These are phyloP conservation scores for Nycteola revayana DNA, from an alignment of 2,888 invertebrate species.

Conservation along the genomic window DNA sequence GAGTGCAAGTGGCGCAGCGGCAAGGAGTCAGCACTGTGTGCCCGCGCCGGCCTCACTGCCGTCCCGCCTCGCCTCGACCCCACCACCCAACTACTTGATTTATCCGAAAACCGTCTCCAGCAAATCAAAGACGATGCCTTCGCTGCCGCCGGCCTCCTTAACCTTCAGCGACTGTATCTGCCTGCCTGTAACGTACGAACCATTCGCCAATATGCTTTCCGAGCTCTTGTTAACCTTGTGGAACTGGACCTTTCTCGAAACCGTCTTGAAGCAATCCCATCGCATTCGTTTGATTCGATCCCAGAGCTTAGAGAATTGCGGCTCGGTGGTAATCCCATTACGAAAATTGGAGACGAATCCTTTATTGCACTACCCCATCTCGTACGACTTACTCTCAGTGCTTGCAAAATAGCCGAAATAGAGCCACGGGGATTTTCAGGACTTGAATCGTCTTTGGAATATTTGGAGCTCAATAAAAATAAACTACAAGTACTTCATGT, in stretches of 20 bases:
- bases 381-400: constrained; percentile 87
- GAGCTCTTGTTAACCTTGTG: constrained; percentile 89
- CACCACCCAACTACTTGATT: constrained; percentile 90
- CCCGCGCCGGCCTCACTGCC: constrained; percentile 87
- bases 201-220: constrained; percentile 88
- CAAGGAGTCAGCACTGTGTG: constrained; percentile 92
- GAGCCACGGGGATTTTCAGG: constrained; percentile 88
- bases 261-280: constrained; percentile 85
- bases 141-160: constrained; percentile 87
- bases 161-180: constrained; percentile 90
- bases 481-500: constrained; percentile 85
- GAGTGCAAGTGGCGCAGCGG: constrained; percentile 95
- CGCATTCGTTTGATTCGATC: constrained; percentile 87
- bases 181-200: constrained; percentile 86
- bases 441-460: constrained; percentile 87
- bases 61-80: constrained; percentile 89
- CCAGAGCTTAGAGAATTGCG: constrained; percentile 88
- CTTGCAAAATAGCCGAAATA: constrained; percentile 86
- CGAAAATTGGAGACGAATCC: constrained; percentile 86
- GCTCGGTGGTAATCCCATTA: constrained; percentile 88
- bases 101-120: constrained; percentile 87
- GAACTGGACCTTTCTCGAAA: constrained; percentile 92
- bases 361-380: constrained; percentile 85
- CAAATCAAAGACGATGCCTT: constrained; percentile 88
- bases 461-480: constrained; percentile 90